Conservation (phyloP, 2,888 invertebrate genomes). For the Drosophila paranaensis region DNA sequence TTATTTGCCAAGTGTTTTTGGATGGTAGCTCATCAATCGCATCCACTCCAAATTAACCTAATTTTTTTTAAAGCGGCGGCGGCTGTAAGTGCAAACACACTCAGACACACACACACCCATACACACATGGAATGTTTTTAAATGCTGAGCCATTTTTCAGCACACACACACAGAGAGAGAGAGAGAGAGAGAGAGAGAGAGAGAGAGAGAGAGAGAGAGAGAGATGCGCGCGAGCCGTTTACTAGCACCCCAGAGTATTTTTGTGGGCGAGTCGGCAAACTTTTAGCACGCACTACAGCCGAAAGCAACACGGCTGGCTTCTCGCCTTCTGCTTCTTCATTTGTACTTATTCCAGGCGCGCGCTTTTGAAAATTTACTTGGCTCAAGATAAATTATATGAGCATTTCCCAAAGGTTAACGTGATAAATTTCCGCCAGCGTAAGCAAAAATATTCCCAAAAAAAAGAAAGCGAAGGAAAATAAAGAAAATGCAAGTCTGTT, state of each 20-base stretch:
- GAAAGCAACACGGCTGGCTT: constrained; percentile 4
- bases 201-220: background rate
- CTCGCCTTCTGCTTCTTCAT: constrained; percentile 21
- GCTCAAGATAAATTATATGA: constrained; percentile 79
- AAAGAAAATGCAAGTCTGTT: constrained; percentile 63
- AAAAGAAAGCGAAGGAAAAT: constrained; percentile 6
- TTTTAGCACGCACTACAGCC: constrained; percentile 46
- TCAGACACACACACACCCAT: constrained; percentile 13
- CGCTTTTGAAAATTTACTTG: constrained; percentile 74
- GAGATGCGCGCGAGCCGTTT: constrained; percentile 12
- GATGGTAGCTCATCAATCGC: constrained; percentile 70
- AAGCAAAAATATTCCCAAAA: constrained; percentile 72
- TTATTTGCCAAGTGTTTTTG: constrained; percentile 76
- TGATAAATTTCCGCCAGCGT: constrained; percentile 79
- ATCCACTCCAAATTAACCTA: constrained; percentile 73
- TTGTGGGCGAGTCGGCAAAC: constrained; percentile 63
- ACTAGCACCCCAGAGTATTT: constrained; percentile 68
- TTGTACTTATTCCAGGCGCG: constrained; percentile 28
- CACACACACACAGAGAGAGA: constrained; percentile 25
- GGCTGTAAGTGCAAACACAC: constrained; percentile 29
- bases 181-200: background rate
- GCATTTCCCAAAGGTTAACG: constrained; percentile 81
- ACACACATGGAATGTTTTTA: constrained; percentile 52
- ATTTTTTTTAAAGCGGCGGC: constrained; percentile 64
- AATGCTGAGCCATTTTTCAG: constrained; percentile 68